Evolutionary conservation across 1,140 invertebrate genomes (phyloP), one percentile per base, ranked within the genome.

Genomic region (Semibalanus balanoides): DNA sequence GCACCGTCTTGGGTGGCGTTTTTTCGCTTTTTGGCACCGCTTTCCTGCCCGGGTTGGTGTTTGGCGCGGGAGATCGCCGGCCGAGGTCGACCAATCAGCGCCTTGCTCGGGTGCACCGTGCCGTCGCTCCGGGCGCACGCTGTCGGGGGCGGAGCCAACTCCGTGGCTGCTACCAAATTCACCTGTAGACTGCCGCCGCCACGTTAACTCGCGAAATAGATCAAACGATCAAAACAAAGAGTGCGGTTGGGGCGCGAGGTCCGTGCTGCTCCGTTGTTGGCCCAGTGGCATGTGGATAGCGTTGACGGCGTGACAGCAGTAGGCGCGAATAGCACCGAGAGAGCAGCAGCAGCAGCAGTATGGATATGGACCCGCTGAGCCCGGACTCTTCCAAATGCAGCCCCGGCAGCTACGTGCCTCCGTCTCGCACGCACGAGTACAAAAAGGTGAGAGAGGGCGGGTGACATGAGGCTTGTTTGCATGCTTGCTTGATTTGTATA

Each of bases 211-310:
- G 51, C 51, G 51, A 64, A 64, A 64, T 64, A 64, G 51, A 64
- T 64, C 51, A 64, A 64, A 64, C 51, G 51, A 64, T 64, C 51
- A 64, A 64, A 64, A 64, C 51, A 64, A 64, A 64, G 51, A 64
- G 51, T 25, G 51, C 14, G 14, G 51, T 19, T 64, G 51, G 14
- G 51, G 11, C 11, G 51, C 7, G 51, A 14, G 51, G 51, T 25
- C 14, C 7, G 51, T 19, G 51, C 14, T 3, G 51, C 14, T 14
- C 51, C 51, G 22, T 7, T 25, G 22, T 25, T 19, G 7, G 7
- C 51, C 22, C 51, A 25, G 51, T 64, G 51, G 11, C 51, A 64
- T 25, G 51, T 64, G 51, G 22, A 1, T 25, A 22, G 51, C 22
- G 51, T 17, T 40, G 35, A 40, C 5, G 35, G 35, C 35, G 35